Conservation (phyloP, 1,140 invertebrate genomes). For the Hyles vespertilio region DNA sequence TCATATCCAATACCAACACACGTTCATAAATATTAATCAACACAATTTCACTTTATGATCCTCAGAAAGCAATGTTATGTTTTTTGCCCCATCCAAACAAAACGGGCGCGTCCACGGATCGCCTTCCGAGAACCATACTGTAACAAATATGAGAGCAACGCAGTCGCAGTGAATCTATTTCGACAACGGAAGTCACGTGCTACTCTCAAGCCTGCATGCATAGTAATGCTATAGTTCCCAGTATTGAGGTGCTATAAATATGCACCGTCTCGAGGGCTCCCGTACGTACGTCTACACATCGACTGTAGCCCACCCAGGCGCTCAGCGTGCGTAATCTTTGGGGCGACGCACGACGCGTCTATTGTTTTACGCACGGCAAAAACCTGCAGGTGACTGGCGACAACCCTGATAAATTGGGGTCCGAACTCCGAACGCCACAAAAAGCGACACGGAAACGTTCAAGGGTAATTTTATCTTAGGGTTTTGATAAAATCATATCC, state of each 20-base stretch:
- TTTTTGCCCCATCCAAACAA: too few relatives aligned
- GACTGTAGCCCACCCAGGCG: constrained; percentile 44
- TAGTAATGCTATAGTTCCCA: constrained; percentile 45
- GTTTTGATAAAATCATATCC: too few relatives aligned
- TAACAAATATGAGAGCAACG: constrained; percentile 6
- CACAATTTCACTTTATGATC: too few relatives aligned
- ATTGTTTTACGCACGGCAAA: constrained; percentile 40
- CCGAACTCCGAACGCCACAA: neutral
- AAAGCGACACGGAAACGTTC: neutral
- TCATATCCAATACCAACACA: too few relatives aligned
- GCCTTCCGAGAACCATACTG: constrained; percentile 11
- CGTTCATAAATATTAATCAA: too few relatives aligned
- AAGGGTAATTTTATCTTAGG: neutral
- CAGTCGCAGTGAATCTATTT: constrained; percentile 42
- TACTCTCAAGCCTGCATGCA: constrained; percentile 33
- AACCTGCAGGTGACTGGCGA: constrained; percentile 49
- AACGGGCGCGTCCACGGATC: too few relatives aligned
- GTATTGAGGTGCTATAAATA: constrained; percentile 50
- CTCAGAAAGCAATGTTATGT: too few relatives aligned
- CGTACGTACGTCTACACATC: constrained; percentile 15
- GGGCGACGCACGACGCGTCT: constrained; percentile 25
- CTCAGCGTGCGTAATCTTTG: constrained; percentile 36
- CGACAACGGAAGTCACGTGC: constrained; percentile 56
- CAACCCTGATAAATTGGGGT: constrained; percentile 32
- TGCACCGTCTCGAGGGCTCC: constrained; percentile 26